Percentiles rank a stretch among this genome's conserved stretches.
phyloP scores from a whole-genome alignment of 2,113 vertebrate species.

The Thunnus maccoyii region DNA sequence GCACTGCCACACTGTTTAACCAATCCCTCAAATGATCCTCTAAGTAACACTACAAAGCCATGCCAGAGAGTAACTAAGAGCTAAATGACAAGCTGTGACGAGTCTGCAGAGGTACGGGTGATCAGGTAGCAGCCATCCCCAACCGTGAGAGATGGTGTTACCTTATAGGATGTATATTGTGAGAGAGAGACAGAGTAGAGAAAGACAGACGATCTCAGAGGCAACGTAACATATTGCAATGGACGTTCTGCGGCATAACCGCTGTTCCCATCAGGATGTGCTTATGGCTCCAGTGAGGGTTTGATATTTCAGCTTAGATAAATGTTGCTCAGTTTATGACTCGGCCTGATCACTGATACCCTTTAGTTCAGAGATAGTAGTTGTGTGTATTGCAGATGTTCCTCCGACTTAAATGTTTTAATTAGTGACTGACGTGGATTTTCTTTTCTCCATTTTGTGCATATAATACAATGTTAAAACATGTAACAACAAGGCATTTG shows the following conservation, averaged over 20 bases:
- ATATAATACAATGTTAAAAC: background rate
- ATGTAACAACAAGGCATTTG: too few species aligned
- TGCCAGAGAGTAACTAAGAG: conserved; percentile 55
- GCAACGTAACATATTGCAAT: conserved; percentile 6
- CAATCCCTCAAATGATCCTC: conserved; percentile 43
- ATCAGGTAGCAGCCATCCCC: conserved; percentile 64
- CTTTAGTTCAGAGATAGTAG: background rate
- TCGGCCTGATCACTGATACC: background rate
- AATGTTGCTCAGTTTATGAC: conserved; percentile 14
- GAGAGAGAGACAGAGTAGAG: conserved; percentile 37
- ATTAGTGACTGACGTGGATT: too few species aligned
- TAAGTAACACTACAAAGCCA: conserved; percentile 35
- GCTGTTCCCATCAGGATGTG: conserved; percentile 9
- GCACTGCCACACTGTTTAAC: conserved; percentile 38
- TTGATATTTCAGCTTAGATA: conserved; percentile 60
- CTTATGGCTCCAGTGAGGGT: conserved; percentile 9
- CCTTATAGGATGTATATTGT: conserved; percentile 53
- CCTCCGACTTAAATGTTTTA: too few species aligned
- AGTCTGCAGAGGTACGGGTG: conserved; percentile 34
- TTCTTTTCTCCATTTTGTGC: too few species aligned
- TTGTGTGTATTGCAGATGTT: background rate
- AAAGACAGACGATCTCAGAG: conserved; percentile 56
- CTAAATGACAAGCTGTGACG: conserved; percentile 55
- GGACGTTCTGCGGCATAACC: conserved; percentile 19
- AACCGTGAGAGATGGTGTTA: conserved; percentile 71